Percentiles rank a stretch among this genome's conserved stretches.
phyloP scores from a whole-genome alignment of 2,888 invertebrate genomes.

The Eilema sororculum region DNA sequence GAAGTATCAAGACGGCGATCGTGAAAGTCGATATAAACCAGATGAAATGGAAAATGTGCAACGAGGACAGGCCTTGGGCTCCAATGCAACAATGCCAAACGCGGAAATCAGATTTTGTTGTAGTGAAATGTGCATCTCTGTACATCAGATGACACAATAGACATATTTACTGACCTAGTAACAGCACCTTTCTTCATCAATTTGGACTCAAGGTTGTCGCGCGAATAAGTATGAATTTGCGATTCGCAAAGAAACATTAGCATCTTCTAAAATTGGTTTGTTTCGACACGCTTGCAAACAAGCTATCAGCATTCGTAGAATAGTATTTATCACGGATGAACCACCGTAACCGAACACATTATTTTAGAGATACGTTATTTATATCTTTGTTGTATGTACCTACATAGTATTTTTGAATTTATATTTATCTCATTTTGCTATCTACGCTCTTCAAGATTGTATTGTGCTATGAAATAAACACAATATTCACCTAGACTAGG shows the following conservation, averaged over 20 bases:
- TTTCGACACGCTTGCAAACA: background rate
- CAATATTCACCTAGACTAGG: too few relatives aligned
- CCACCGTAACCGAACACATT: background rate
- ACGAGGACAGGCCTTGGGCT: too few relatives aligned
- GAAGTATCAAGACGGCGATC: too few relatives aligned
- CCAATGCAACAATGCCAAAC: too few relatives aligned
- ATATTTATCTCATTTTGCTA: background rate
- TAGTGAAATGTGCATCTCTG: background rate
- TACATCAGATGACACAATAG: background rate
- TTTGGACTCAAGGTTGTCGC: constrained; percentile 1
- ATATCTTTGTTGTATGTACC: background rate
- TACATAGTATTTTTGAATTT: background rate
- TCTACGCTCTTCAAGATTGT: background rate
- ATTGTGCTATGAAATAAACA: background rate
- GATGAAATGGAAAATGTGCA: too few relatives aligned
- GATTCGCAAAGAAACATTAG: background rate
- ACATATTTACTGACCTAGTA: background rate
- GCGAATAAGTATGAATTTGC: background rate
- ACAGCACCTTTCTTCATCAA: background rate
- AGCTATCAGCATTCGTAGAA: background rate
- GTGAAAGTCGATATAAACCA: too few relatives aligned
- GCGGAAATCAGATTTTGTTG: too few relatives aligned
- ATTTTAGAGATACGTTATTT: background rate
- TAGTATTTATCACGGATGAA: background rate
- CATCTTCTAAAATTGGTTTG: background rate